Percentiles rank a stretch among this genome's conserved stretches.
Conservation (phyloP, 2,113 vertebrate species). For the Lichenostomus cassidix region DNA sequence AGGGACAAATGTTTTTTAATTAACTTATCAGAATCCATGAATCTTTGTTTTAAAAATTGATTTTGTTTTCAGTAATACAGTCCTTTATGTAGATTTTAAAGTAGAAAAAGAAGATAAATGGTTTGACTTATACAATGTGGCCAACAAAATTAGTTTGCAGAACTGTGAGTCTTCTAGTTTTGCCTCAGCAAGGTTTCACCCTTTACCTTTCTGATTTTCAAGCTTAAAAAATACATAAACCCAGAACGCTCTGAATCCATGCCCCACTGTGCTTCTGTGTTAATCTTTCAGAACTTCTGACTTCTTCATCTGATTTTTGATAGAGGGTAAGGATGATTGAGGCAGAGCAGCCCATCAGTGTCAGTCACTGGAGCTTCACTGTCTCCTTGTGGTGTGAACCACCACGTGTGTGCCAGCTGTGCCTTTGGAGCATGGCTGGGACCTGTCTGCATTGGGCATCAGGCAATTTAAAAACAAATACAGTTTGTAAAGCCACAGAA, state of each 20-base stretch:
- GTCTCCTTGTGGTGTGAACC: background rate
- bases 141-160: background rate
- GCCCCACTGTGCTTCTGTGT: accelerated
- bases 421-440: background rate
- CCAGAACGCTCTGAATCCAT: background rate
- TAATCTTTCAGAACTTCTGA: background rate
- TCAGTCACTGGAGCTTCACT: background rate
- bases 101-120: background rate
- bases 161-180: background rate
- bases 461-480: background rate
- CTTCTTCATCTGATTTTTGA: background rate
- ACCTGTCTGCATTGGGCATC: background rate
- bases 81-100: background rate
- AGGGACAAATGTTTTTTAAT: background rate
- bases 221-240: background rate
- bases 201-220: background rate
- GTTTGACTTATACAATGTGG: background rate
- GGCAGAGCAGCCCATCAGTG: background rate
- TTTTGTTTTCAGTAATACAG: background rate
- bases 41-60: background rate
- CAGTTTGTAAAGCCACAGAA: background rate
- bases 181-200: background rate
- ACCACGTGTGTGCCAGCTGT: too few relatives aligned
- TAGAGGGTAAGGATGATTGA: background rate
- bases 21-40: background rate